Evolutionary conservation across 1,140 invertebrate genomes (phyloP), one percentile per base, ranked within the genome.

Genomic region (Berghia stephanieae): DNA sequence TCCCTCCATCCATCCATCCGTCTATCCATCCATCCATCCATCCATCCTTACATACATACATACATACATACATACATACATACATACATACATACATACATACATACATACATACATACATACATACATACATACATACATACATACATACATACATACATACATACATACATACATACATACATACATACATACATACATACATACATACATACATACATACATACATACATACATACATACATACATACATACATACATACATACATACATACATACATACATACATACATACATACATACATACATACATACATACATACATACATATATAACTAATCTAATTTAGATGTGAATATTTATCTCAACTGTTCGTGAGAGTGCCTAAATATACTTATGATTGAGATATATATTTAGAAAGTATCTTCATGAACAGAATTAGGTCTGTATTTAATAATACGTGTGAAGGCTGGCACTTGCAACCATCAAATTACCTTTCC

Each of bases 141-240:
- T 24, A 71, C 69, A 44, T 24, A 71, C 69, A n/a, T 24, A 43
- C 69, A n/a, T 24, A 43, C 43, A 43, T 43, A 43, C 43, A 71
- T 43, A 71, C 43, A 44, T 24, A 44, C 69, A 71, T 24, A 71
- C 43, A 71, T 43, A 71, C 43, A 71, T 43, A 71, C 43, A 71
- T 43, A 71, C 43, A 71, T 24, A 71, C 69, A 43, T 6, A 71
- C 43, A 43, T 13, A 71, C 43, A 43, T 71, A 71, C 43, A 43
- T 43, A 43, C 46, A 55, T 34, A 73, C 71, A 55, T 38, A 73
- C 71, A 73, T 38, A 55, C 31, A 55, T 52, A 73, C 31, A 73
- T 52, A 73, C 31, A 73, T 52, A 73, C 31, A 73, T 52, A 73
- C 31, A 73, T n/a, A 73, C 46, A 73, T 38, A 73, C 46, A 73